Evolutionary conservation across 2,113 vertebrate species (phyloP).

Genomic region (Neogale vison): DNA sequence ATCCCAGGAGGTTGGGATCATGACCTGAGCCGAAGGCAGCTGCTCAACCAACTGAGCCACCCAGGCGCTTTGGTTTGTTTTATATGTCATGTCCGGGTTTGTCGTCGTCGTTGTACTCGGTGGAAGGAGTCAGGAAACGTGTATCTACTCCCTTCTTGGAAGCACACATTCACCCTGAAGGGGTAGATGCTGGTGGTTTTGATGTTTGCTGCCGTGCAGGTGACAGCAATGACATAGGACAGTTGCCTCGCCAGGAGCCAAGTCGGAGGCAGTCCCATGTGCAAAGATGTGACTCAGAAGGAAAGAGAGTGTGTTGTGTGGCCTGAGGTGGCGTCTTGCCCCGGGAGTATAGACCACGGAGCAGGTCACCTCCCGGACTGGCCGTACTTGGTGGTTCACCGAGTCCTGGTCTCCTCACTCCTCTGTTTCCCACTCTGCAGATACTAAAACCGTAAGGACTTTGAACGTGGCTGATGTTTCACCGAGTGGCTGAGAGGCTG

Average conservation of each 20-base stretch:
- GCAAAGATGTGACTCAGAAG: neutral
- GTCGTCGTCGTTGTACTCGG: neutral
- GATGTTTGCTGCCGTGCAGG: neutral
- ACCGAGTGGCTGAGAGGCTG: neutral
- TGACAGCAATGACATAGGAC: neutral
- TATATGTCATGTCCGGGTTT: neutral
- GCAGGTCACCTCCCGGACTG: neutral
- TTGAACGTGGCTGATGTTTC: neutral
- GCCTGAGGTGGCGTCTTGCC: neutral
- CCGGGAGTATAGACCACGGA: neutral
- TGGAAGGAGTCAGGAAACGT: neutral
- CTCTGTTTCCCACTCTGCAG: neutral
- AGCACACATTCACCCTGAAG: neutral
- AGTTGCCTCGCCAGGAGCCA: neutral
- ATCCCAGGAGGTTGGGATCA: too few species aligned
- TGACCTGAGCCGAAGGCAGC: too few species aligned
- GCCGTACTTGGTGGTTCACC: neutral
- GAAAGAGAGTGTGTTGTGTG: too few species aligned
- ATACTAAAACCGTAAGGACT: neutral
- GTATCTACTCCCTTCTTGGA: neutral
- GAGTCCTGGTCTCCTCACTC: neutral
- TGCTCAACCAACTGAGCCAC: too few species aligned
- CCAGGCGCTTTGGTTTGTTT: neutral
- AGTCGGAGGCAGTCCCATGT: neutral
- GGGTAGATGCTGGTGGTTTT: neutral